Evolutionary conservation across 1,140 invertebrate species (phyloP).

Genomic region (Drosophila jambulina): DNA sequence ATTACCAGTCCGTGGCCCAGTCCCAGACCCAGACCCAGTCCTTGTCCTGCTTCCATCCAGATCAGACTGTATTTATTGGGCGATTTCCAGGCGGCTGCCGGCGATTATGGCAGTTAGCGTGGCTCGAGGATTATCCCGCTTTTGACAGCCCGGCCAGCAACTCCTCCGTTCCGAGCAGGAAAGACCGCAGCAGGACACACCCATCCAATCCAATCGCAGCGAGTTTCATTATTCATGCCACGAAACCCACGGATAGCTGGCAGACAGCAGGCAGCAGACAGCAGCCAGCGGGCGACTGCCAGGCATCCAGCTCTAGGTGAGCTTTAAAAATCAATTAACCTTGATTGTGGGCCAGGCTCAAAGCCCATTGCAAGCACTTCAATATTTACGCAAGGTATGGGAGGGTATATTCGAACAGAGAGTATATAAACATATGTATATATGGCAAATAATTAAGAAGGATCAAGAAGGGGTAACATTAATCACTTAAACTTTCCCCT

Average conservation of each 20-base stretch:
- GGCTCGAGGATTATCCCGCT: constrained; percentile 69
- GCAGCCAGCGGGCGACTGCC: constrained; percentile 8
- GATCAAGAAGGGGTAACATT: neutral
- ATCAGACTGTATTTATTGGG: constrained; percentile 51
- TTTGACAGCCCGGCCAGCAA: constrained; percentile 63
- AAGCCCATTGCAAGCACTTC: constrained; percentile 31
- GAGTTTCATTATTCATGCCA: constrained; percentile 76
- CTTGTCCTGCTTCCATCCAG: constrained; percentile 1
- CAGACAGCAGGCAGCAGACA: constrained; percentile 33
- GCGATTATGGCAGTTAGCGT: constrained; percentile 80
- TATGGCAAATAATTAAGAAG: neutral
- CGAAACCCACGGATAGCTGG: constrained; percentile 16
- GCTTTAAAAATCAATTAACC: constrained; percentile 85
- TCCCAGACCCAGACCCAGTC: neutral
- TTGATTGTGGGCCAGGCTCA: constrained; percentile 73
- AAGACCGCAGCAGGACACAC: constrained; percentile 4
- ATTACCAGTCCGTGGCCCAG: neutral
- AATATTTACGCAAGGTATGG: constrained; percentile 14
- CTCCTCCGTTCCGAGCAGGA: neutral
- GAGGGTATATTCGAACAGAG: neutral
- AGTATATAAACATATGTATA: neutral
- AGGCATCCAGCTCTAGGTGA: constrained; percentile 16
- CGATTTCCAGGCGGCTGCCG: constrained; percentile 38
- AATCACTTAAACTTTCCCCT: neutral
- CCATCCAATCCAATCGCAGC: constrained; percentile 46